A percentile compares a stretch with the other conserved stretches of the same genome.
phyloP scores from a whole-genome alignment of 2,888 invertebrate species.

The Auanema freiburgensis region DNA sequence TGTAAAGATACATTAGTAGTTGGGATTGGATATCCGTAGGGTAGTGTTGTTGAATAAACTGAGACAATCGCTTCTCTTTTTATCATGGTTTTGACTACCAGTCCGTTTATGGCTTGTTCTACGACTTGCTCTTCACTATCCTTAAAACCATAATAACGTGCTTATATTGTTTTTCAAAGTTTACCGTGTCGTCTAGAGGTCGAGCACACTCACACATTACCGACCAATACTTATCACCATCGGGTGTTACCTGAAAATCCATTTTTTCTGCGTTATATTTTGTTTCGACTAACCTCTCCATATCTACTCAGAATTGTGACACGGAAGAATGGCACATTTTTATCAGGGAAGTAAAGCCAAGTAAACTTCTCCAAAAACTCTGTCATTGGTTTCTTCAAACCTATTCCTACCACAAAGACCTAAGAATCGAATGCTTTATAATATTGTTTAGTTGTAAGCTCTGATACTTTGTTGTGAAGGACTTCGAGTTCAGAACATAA shows the following conservation, averaged over 20 bases:
- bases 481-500: slow-evolving; percentile 52
- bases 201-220: slow-evolving; percentile 63
- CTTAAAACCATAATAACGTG: slow-evolving; percentile 17
- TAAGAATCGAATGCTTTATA: too few species aligned
- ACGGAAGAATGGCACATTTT: slow-evolving; percentile 61
- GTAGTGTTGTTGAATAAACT: slow-evolving; percentile 56
- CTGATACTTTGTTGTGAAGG: slow-evolving; percentile 59
- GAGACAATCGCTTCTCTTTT: slow-evolving; percentile 56
- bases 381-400: slow-evolving; percentile 58
- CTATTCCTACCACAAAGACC: slow-evolving; percentile 62
- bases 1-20: slow-evolving; percentile 47
- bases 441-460: too few species aligned
- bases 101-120: slow-evolving; percentile 55
- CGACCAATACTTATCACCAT: slow-evolving; percentile 62
- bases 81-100: slow-evolving; percentile 60
- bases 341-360: slow-evolving; percentile 63
- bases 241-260: slow-evolving; percentile 48
- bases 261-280: neutral
- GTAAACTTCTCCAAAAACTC: slow-evolving; percentile 57
- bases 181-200: slow-evolving; percentile 53
- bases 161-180: neutral
- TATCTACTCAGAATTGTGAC: slow-evolving; percentile 61
- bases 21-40: slow-evolving; percentile 63
- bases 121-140: slow-evolving; percentile 55
- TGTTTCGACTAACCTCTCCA: slow-evolving; percentile 47